A percentile compares a stretch with the other conserved stretches of the same genome.
phyloP scores from a whole-genome alignment of 2,888 invertebrate species.

The Synanthedon tipuliformis region DNA sequence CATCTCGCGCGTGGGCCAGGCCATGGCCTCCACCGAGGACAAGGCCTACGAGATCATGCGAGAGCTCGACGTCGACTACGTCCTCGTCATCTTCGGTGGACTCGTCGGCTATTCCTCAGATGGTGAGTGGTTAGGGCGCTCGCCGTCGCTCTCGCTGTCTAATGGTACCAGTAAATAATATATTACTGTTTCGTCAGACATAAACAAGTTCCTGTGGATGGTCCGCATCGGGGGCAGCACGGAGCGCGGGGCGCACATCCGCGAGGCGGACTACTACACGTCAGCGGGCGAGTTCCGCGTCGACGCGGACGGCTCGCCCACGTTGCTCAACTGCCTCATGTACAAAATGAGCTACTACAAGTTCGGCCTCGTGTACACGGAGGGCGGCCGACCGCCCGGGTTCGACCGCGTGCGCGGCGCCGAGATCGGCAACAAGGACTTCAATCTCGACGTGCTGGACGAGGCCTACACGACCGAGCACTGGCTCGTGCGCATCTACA shows the following conservation, averaged over 20 bases:
- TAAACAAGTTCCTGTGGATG: slow-evolving; percentile 99
- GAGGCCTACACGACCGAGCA: slow-evolving; percentile 99
- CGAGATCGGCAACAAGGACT: slow-evolving; percentile 99
- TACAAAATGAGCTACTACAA: slow-evolving; percentile 99
- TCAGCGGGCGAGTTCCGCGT: slow-evolving; percentile 95
- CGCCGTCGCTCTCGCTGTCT: too few species aligned
- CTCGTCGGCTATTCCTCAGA: slow-evolving; percentile 98
- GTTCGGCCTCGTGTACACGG: slow-evolving; percentile 96
- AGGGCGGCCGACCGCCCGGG: slow-evolving; percentile 94
- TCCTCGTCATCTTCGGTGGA: slow-evolving; percentile 98
- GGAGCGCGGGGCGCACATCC: slow-evolving; percentile 92
- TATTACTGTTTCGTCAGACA: slow-evolving; percentile 70
- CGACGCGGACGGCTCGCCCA: slow-evolving; percentile 92
- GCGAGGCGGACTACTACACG: slow-evolving; percentile 97
- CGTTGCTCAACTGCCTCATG: slow-evolving; percentile 96
- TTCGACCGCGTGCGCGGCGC: slow-evolving; percentile 95
- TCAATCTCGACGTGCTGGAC: slow-evolving; percentile 97
- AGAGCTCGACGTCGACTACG: slow-evolving; percentile 97
- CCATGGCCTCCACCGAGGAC: slow-evolving; percentile 97
- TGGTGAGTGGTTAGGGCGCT: slow-evolving; percentile 79
- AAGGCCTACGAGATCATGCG: slow-evolving; percentile 98
- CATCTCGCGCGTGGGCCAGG: slow-evolving; percentile 97
- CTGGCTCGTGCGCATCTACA: slow-evolving; percentile 98
- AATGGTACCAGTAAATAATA: too few species aligned
- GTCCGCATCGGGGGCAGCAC: slow-evolving; percentile 97